A percentile compares a stretch with the other conserved stretches of the same genome.
These are phyloP conservation scores for Montipora capitata DNA, from an alignment of 92 coral and sea anemone species.

Conservation along the genomic window DNA sequence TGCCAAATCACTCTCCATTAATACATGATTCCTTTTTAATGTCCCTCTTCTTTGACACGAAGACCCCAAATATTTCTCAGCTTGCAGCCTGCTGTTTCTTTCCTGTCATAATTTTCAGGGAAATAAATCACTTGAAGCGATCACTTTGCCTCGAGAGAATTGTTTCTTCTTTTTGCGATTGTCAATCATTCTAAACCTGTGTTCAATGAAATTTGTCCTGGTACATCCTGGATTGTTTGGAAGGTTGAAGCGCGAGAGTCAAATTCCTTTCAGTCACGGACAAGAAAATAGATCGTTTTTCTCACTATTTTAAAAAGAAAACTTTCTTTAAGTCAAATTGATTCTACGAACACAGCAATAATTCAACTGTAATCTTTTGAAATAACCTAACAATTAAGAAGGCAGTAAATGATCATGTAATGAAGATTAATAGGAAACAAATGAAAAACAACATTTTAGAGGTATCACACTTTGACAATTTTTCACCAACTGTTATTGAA, in stretches of 20 bases:
- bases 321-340: neutral
- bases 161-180: neutral
- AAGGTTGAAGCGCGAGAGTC: too few relatives aligned
- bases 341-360: neutral
- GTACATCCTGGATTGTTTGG: too few relatives aligned
- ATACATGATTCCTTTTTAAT: conserved; percentile 35
- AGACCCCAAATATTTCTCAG: conserved; percentile 23
- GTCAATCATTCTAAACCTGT: too few relatives aligned
- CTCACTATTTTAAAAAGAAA: neutral
- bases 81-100: neutral
- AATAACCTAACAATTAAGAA: too few relatives aligned
- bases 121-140: neutral
- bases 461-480: neutral
- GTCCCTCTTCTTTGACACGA: conserved; percentile 3
- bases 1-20: conserved; percentile 37
- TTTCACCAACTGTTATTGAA: neutral
- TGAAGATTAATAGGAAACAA: neutral
- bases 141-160: neutral
- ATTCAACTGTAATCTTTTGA: neutral
- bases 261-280: too few relatives aligned
- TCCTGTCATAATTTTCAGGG: neutral
- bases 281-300: too few relatives aligned
- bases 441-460: too few relatives aligned
- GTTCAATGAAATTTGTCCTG: too few relatives aligned
- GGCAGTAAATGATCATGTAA: too few relatives aligned